Evolutionary conservation across 37 sponge, comb jelly and placozoan species (phyloP), one percentile per base, ranked within the genome.

Genomic region (Ianthella basta): DNA sequence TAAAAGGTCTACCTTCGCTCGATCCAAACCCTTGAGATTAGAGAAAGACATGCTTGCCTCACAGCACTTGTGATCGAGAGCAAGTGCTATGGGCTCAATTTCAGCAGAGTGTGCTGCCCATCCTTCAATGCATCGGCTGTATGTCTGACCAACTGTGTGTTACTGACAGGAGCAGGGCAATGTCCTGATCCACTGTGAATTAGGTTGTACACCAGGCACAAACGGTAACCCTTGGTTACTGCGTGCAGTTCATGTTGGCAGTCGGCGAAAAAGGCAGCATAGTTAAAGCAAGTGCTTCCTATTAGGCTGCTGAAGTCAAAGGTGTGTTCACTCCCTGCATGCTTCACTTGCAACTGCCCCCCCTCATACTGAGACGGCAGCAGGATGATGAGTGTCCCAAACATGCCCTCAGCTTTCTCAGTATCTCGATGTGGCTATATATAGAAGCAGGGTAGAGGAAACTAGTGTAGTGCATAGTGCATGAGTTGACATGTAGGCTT

Each of bases 151-250:
- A 65, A 15, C n/a, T 21, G n/a, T 18, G 20, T 16, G 16, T 74
- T 80, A 32, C 67, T 39, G 24, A 19, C 34, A 44, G 80, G 80
- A 20, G 40, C 80, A 53, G 80, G 80, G 18, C 21, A 27, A 21
- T 32, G 16, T 1, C 55, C 67, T 21, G 56, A 19, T 12, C 70
- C 86, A 8, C 6, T 2, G 34, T 80, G 79, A n/a, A 86, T 24
- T 0, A 86, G 69, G 70, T 86, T 86, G 80, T 86, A 86, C 36
- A 86, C 41, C 0, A 86, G 80, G 36, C 80, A 86, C 23, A 86
- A 55, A 27, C 80, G 80, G 38, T 86, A 86, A 5, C 86, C 86
- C 20, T 80, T 32, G 34, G 86, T 86, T 4, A 86, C 86, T 37
- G 10, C 20, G 13, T 27, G 18, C 8, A 86, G 4, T 40, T 84